Evolutionary conservation across 2,888 invertebrate species (phyloP).

Genomic region (Athalia rosae): DNA sequence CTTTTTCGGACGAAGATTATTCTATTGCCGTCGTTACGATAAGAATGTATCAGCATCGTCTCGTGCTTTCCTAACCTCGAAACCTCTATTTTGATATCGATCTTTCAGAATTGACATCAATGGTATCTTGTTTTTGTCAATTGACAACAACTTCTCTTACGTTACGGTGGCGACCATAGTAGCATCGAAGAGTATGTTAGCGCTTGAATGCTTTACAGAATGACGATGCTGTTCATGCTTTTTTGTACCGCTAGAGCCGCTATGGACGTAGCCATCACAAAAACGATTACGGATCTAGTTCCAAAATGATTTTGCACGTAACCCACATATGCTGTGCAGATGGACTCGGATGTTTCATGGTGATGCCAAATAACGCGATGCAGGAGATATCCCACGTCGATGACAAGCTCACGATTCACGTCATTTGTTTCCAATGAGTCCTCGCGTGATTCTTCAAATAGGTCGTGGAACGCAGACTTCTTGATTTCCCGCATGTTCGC

Average conservation of each 20-base stretch:
- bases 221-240: conserved; percentile 39
- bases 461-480: conserved; percentile 40
- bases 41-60: conserved; percentile 44
- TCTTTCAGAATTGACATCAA: conserved; percentile 40
- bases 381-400: conserved; percentile 46
- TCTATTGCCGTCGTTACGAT: conserved; percentile 42
- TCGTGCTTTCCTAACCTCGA: conserved; percentile 35
- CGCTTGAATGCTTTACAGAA: conserved; percentile 18
- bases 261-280: conserved; percentile 46
- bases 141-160: conserved; percentile 48
- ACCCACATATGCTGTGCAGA: conserved; percentile 45
- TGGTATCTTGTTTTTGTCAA: conserved; percentile 43
- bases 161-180: conserved; percentile 36
- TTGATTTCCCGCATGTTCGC: conserved; percentile 33
- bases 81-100: conserved; percentile 4
- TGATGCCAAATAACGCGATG: conserved; percentile 44
- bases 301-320: conserved; percentile 48
- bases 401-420: conserved; percentile 21
- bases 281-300: conserved; percentile 45
- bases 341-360: conserved; percentile 37
- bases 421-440: too few relatives aligned
- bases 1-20: conserved; percentile 10
- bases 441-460: conserved; percentile 17
- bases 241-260: conserved; percentile 40
- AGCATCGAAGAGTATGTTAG: conserved; percentile 45